These are phyloP conservation scores for Drosophila testacea DNA, from an alignment of 2,888 invertebrate species.

Conservation along the genomic window DNA sequence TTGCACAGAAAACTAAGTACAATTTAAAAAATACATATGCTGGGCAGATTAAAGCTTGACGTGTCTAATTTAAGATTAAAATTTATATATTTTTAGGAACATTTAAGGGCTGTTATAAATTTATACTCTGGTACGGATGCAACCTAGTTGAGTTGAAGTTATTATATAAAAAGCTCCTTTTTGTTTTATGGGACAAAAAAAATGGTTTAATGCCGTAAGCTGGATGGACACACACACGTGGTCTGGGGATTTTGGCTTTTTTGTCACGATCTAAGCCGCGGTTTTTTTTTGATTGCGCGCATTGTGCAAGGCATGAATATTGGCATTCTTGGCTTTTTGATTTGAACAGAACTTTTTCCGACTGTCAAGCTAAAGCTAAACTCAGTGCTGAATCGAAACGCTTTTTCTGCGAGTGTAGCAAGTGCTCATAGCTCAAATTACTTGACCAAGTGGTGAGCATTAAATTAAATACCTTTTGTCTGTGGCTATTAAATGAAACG, in stretches of 20 bases:
- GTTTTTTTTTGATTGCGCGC: constrained; percentile 50
- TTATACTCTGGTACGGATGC: background rate
- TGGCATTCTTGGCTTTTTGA: constrained; percentile 57
- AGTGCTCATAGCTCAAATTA: constrained; percentile 67
- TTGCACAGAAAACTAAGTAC: too few relatives aligned
- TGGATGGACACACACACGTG: constrained; percentile 9
- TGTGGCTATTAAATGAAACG: constrained; percentile 66
- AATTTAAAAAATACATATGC: too few relatives aligned
- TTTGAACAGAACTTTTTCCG: constrained; percentile 14
- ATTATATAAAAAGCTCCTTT: constrained; percentile 10
- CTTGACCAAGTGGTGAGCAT: constrained; percentile 67
- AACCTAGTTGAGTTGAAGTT: background rate
- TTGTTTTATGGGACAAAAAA: constrained; percentile 22
- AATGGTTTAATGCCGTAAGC: constrained; percentile 28
- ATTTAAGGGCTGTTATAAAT: background rate
- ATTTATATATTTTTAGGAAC: background rate
- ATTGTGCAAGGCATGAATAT: constrained; percentile 62
- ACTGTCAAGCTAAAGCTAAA: background rate
- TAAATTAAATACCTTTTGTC: constrained; percentile 79
- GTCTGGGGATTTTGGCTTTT: constrained; percentile 55
- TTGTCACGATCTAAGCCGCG: constrained; percentile 69
- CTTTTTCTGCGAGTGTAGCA: constrained; percentile 33
- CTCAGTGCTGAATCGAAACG: background rate
- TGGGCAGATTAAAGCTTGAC: too few relatives aligned
- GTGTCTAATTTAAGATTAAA: background rate